These are phyloP conservation scores for Lineus longissimus DNA, from an alignment of 1,140 invertebrate species.

Conservation along the genomic window DNA sequence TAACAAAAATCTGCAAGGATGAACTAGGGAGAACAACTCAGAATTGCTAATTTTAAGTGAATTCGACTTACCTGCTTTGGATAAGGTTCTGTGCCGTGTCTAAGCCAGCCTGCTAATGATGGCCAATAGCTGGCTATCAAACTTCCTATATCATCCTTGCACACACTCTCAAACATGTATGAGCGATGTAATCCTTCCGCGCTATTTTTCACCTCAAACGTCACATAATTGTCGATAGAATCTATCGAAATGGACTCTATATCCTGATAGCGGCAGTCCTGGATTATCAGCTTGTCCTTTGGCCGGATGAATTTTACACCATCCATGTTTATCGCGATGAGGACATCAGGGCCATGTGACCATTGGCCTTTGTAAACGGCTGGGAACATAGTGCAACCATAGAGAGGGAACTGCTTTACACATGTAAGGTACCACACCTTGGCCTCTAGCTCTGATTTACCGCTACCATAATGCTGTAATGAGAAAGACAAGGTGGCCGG, in stretches of 20 bases:
- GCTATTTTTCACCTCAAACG: conserved; percentile 67
- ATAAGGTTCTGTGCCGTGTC: not conserved
- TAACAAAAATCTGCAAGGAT: too few relatives aligned
- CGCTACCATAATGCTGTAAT: conserved; percentile 77
- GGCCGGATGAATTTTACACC: conserved; percentile 62
- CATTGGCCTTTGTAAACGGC: conserved; percentile 89
- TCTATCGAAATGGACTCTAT: conserved; percentile 71
- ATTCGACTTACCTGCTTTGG: not conserved
- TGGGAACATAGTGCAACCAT: conserved; percentile 88
- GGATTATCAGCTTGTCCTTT: conserved; percentile 43
- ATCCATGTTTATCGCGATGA: conserved; percentile 86
- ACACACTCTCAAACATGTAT: conserved; percentile 86
- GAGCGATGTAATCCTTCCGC: conserved; percentile 71
- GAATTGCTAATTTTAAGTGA: too few relatives aligned
- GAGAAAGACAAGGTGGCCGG: conserved; percentile 20
- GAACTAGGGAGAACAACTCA: too few relatives aligned
- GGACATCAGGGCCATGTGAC: conserved; percentile 72
- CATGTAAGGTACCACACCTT: conserved; percentile 92
- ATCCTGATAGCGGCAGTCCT: conserved; percentile 40
- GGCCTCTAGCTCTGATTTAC: conserved; percentile 82
- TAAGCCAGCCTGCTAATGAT: conserved; percentile 76
- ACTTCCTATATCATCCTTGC: conserved; percentile 85
- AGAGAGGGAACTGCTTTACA: conserved; percentile 95
- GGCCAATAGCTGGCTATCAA: conserved; percentile 89
- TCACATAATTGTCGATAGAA: conserved; percentile 85